A percentile compares a stretch with the other conserved stretches of the same genome.
Evolutionary conservation across 1,140 invertebrate species (phyloP).

Genomic region (Drosophila equinoxialis): DNA sequence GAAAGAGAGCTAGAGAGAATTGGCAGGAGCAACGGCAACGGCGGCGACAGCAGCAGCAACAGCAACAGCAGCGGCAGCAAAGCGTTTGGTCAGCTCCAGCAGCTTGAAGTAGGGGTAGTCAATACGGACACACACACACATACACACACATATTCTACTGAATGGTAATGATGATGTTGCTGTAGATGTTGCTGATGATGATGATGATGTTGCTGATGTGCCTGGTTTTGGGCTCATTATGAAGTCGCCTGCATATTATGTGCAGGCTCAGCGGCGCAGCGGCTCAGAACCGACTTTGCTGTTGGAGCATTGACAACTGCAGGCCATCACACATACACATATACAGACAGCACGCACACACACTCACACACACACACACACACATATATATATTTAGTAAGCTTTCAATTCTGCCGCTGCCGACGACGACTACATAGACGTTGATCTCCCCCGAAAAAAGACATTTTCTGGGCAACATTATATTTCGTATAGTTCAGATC

Average conservation of each 20-base stretch:
- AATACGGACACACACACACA: constrained; percentile 19
- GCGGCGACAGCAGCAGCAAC: constrained; percentile 22
- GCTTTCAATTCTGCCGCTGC: constrained; percentile 27
- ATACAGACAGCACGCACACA: constrained; percentile 7
- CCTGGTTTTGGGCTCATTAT: constrained; percentile 53
- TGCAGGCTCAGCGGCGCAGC: constrained; percentile 64
- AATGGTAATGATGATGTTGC: constrained; percentile 14
- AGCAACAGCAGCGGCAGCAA: constrained; percentile 31
- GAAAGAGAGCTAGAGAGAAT: constrained; percentile 35
- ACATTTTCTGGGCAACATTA: constrained; percentile 80
- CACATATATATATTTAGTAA: constrained; percentile 10
- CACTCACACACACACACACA: constrained; percentile 24
- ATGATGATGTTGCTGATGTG: constrained; percentile 40
- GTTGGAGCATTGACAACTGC: constrained; percentile 69
- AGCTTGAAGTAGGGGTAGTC: constrained; percentile 69
- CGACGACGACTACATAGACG: constrained; percentile 38
- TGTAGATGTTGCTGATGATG: constrained; percentile 26
- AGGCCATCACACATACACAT: constrained; percentile 37
- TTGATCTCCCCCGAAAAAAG: constrained; percentile 71
- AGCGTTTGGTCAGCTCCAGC: constrained; percentile 48
- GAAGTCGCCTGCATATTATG: constrained; percentile 73
- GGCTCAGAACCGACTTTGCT: constrained; percentile 75
- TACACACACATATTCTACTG: constrained; percentile 7
- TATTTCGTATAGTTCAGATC: constrained; percentile 82
- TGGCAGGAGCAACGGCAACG: constrained; percentile 21